Conservation (phyloP, 2,113 vertebrate genomes). For the Vidua macroura region DNA sequence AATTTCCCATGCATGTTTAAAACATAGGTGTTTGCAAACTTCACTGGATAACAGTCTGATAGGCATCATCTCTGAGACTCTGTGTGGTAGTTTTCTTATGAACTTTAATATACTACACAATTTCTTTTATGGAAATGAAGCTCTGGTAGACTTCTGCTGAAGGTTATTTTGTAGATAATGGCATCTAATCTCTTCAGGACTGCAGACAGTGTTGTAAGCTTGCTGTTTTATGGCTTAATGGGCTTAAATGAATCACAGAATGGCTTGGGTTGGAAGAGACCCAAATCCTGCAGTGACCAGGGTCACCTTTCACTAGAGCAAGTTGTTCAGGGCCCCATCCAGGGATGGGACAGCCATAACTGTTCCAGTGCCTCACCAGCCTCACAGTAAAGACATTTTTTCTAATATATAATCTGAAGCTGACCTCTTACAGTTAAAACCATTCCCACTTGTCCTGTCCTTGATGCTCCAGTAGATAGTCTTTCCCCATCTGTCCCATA, state of each 20-base stretch:
- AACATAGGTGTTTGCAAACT: background rate
- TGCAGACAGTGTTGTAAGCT: background rate
- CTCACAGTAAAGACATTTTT: background rate
- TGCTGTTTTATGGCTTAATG: background rate
- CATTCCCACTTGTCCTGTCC: background rate
- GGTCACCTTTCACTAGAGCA: background rate
- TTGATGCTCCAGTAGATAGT: background rate
- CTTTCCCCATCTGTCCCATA: rapidly evolving
- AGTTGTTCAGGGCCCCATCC: background rate
- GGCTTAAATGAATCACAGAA: background rate
- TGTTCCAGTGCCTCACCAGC: background rate
- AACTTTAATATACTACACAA: background rate
- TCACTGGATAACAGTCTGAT: background rate
- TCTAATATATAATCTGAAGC: background rate
- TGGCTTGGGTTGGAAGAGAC: background rate
- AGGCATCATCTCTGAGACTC: background rate
- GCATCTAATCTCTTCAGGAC: background rate
- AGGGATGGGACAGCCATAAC: background rate
- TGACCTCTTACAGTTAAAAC: background rate
- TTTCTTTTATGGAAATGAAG: slow-evolving; percentile 20
- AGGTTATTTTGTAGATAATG: background rate
- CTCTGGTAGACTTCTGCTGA: background rate
- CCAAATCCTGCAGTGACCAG: background rate
- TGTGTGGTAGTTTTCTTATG: background rate
- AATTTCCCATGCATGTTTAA: background rate